Conservation (phyloP, 2,113 vertebrate species). For the Rhabdornis inornatus region DNA sequence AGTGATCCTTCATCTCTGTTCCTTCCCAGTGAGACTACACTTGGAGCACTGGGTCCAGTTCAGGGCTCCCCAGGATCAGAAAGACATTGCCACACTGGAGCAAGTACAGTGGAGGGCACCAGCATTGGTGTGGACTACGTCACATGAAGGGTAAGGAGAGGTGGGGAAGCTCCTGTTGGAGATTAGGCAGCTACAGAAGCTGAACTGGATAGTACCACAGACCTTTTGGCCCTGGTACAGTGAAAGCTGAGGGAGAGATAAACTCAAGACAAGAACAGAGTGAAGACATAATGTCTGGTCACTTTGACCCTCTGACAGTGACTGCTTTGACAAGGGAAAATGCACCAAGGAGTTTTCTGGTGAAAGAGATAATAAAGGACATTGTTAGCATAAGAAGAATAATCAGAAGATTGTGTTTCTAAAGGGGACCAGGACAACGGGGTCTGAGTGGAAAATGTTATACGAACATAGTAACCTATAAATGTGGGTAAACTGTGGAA, state of each 20-base stretch:
- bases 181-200: background rate
- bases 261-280: background rate
- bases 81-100: background rate
- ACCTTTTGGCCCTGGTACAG: background rate
- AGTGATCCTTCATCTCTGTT: background rate
- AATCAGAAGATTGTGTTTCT: background rate
- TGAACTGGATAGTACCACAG: background rate
- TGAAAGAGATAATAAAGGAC: background rate
- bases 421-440: background rate
- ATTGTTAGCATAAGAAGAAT: background rate
- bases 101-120: background rate
- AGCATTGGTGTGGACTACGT: fast-evolving
- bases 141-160: background rate
- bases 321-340: background rate
- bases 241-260: background rate
- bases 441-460: background rate
- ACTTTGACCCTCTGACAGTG: background rate
- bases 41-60: background rate
- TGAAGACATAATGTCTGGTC: background rate
- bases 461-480: background rate
- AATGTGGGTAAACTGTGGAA: background rate
- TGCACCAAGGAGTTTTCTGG: too few species aligned
- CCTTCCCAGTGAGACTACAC: background rate
- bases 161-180: background rate
- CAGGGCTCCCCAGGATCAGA: background rate